These are phyloP conservation scores for Ladona fulva DNA, from an alignment of 1,140 invertebrate genomes.

Conservation along the genomic window DNA sequence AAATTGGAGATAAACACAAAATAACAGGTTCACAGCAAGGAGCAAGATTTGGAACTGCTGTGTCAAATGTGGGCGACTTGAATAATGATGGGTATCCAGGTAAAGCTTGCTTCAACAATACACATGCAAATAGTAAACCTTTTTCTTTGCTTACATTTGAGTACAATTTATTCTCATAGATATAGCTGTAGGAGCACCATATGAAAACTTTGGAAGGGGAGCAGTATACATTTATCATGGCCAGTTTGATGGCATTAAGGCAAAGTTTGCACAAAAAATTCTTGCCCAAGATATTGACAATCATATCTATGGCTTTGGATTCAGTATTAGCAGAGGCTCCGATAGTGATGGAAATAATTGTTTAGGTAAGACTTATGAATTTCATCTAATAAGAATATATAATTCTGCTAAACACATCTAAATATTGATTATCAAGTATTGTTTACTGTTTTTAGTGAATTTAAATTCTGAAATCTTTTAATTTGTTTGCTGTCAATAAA, in stretches of 20 bases:
- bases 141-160: too few relatives aligned
- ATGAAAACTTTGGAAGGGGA: slow-evolving; percentile 44
- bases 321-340: slow-evolving; percentile 50
- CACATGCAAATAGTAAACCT: too few relatives aligned
- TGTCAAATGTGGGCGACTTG: slow-evolving; percentile 52
- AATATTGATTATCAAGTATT: too few relatives aligned
- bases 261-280: slow-evolving; percentile 38
- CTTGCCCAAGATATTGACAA: slow-evolving; percentile 32
- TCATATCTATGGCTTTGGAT: slow-evolving; percentile 44
- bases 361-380: slow-evolving; percentile 33
- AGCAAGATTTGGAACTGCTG: slow-evolving; percentile 49
- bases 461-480: too few relatives aligned
- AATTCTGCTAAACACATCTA: too few relatives aligned
- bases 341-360: slow-evolving; percentile 55
- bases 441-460: too few relatives aligned
- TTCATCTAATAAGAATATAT: too few relatives aligned
- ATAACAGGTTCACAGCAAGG: slow-evolving; percentile 37
- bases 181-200: slow-evolving; percentile 57
- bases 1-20: background rate
- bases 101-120: slow-evolving; percentile 26
- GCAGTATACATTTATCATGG: slow-evolving; percentile 58
- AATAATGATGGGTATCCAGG: slow-evolving; percentile 54
- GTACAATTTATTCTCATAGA: slow-evolving; percentile 33
- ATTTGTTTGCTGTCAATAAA: too few relatives aligned
- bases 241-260: slow-evolving; percentile 40